Evolutionary conservation across 2,888 invertebrate genomes (phyloP), one percentile per base, ranked within the genome.

Genomic region (Dendrolimus pini): DNA sequence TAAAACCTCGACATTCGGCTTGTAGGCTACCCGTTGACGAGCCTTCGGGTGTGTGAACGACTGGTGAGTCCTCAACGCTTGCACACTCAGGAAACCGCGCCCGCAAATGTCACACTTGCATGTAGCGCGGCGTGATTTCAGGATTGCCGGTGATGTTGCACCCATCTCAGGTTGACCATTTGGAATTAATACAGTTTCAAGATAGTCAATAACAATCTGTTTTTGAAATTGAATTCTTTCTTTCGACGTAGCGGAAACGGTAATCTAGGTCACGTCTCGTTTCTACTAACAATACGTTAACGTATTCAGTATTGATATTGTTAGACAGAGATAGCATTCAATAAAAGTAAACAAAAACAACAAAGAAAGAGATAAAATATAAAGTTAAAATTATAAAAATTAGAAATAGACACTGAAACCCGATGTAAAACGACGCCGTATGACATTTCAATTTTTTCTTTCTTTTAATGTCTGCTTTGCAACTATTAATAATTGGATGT

Each of bases 61-160:
- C 55, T 72, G 71, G 61, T 87, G 87, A 0, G 76, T 63, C 18
- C 69, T 72, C 10, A 83, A 59, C 0, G 78, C 79, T 54, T 72
- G 66, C 0, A 65, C 55, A 42, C 69, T 80, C 1, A 71, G 64
- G 56, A 85, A 75, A 61, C 73, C 74, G 41, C 77, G 70, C 0
- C 74, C 68, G 57, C 87, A 87, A 41, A 73, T 56, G 30, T 80
- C 73, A 53, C 87, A 87, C 64, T 77, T 80, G 8, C 67, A 68
- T 3, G 67, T 61, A 1, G 69, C 65, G 12, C 71, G 76, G 52
- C 75, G 71, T 3, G 71, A 65, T 63, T 77, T 78, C 54, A 74
- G 56, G 58, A 65, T 77, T 12, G 68, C 70, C 30, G 79, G 70
- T 56, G 74, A 63, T 65, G 78, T 82, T 9, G 82, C 69, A n/a